A percentile compares a stretch with the other conserved stretches of the same genome.
Conservation (phyloP, 2,888 invertebrate genomes). For the Drosophila robusta region DNA sequence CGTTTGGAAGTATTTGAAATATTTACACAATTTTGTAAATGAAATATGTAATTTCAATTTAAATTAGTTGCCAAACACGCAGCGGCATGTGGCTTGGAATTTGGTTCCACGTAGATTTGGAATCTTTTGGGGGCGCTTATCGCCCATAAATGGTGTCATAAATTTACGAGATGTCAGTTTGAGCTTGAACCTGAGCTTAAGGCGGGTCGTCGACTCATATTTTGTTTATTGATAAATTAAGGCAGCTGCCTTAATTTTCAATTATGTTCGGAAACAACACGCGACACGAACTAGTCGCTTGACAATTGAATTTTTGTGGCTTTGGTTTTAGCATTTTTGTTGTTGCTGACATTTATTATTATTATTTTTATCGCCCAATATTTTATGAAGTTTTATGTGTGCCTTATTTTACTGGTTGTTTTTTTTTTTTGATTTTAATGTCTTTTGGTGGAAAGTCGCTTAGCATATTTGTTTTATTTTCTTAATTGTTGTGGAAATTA, state of each 20-base stretch:
- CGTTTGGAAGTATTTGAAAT: conserved; percentile 36
- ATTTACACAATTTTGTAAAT: conserved; percentile 65
- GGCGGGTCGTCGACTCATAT: conserved; percentile 40
- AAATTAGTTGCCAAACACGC: conserved; percentile 55
- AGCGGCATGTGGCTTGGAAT: conserved; percentile 4
- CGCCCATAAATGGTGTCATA: conserved; percentile 63
- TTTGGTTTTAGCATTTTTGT: conserved; percentile 23
- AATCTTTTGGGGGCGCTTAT: conserved; percentile 53
- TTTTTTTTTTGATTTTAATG: conserved; percentile 13
- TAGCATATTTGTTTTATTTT: conserved; percentile 41
- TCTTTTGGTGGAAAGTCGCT: conserved; percentile 55
- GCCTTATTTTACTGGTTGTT: background rate
- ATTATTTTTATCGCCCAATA: conserved; percentile 36
- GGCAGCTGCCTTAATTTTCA: conserved; percentile 43
- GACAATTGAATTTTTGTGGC: conserved; percentile 14
- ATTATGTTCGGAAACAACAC: conserved; percentile 21
- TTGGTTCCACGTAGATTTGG: conserved; percentile 17
- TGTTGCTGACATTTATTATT: conserved; percentile 32
- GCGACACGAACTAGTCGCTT: background rate
- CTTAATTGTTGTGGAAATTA: conserved; percentile 65
- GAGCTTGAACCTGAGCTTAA: conserved; percentile 65
- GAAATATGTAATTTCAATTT: conserved; percentile 70
- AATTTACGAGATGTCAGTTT: conserved; percentile 59
- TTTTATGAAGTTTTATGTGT: conserved; percentile 53
- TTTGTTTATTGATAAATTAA: conserved; percentile 55